Evolutionary conservation across 2,113 vertebrate species (phyloP), one percentile per base, ranked within the genome.

Genomic region (Agapornis roseicollis): DNA sequence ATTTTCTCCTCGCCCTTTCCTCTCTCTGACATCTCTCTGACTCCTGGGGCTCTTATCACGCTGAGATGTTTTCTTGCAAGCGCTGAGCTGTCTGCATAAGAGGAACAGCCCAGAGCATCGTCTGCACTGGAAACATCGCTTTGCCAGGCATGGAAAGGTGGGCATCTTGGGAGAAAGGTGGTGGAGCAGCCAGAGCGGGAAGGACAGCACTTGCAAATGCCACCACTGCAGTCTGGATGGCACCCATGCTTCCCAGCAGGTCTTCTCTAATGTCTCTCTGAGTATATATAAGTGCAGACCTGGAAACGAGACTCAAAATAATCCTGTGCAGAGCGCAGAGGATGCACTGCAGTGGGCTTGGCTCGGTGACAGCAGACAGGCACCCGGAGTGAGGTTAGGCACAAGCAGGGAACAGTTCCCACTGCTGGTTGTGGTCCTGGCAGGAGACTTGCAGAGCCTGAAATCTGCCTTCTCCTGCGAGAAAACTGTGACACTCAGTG

Each of bases 321-420:
- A 28, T 72, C 41, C 52, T 53, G 80, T 70, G 76, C 58, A 13
- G 3, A 2, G 85, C 1, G 1, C 91, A 56, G 83, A 79, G 80
- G 73, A 69, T 91, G 85, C 71, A 3, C 58, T 91, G 93, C 94
- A 83, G 93, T 4, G 8, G 63, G 52, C 52, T 90, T 79, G 95
- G 86, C 94, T 90, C 1, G 1, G 35, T 71, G 94, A 87, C 93
- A 81, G 78, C 81, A 85, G 87, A 22, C 80, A 85, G 87, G 19
- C 78, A 58, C 65, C 70, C 2, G 1, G 55, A 64, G 61, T 81
- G 77, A 64, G 73, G 37, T 50, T 35, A 33, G 17, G 27, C 70
- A 13, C 0, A 0, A 64, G 27, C 50, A 88, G 86, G 83, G 71
- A 73, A 80, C 47, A 7, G 60, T 78, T 64, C 69, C 85, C 11